Evolutionary conservation across 2,888 invertebrate species (phyloP).

Genomic region (Ditula angustiorana): DNA sequence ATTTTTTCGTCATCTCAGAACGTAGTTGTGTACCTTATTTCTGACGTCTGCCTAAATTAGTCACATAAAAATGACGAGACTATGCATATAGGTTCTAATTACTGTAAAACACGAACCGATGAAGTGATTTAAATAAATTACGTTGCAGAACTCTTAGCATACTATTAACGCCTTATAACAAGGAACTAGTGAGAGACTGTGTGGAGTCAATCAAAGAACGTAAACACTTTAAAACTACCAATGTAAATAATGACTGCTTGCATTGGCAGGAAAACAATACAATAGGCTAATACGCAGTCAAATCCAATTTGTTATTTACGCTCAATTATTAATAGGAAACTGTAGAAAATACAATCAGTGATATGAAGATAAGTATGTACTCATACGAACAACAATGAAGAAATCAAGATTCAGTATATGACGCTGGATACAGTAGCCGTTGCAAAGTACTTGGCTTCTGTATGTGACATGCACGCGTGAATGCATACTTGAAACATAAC

Average conservation of each 20-base stretch:
- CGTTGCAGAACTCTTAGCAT: slow-evolving; percentile 18
- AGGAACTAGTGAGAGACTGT: slow-evolving; percentile 17
- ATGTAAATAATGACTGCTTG: not conserved
- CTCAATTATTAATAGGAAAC: not conserved
- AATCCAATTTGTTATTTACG: not conserved
- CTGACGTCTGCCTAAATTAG: slow-evolving; percentile 25
- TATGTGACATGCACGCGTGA: slow-evolving; percentile 37
- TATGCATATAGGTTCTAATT: slow-evolving; percentile 35
- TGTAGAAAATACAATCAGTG: slow-evolving; percentile 31
- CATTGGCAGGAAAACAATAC: not conserved
- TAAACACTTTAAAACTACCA: not conserved
- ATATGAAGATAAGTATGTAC: slow-evolving; percentile 33
- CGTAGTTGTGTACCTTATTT: slow-evolving; percentile 12
- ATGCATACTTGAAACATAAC: slow-evolving; percentile 17
- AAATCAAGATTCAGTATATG: slow-evolving; percentile 40
- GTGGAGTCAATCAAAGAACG: not conserved
- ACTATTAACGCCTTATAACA: slow-evolving; percentile 29
- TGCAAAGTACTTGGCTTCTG: slow-evolving; percentile 19
- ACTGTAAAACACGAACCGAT: slow-evolving; percentile 24
- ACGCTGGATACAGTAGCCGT: slow-evolving; percentile 29
- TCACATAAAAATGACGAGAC: slow-evolving; percentile 29
- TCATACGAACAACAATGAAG: slow-evolving; percentile 34
- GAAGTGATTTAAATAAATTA: slow-evolving; percentile 39
- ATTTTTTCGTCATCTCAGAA: not conserved
- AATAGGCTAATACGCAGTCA: not conserved